Evolutionary conservation across 2,797 vertebrate genomes (phyloP).

Genomic region (Dallia pectoralis): DNA sequence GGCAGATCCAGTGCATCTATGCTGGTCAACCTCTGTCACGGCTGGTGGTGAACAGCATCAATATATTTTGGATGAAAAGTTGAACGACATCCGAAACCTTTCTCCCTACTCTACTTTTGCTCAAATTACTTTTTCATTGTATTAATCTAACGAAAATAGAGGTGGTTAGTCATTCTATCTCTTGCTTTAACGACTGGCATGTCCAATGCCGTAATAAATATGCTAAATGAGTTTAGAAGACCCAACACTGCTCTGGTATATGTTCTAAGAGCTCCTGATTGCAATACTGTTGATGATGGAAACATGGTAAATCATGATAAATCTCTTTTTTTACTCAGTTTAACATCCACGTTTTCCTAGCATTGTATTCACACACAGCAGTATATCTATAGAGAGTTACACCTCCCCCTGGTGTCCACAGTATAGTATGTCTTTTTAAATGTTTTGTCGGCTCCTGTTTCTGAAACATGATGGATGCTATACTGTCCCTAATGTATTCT

Average conservation of each 20-base stretch:
- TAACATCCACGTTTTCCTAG: constrained; percentile 10
- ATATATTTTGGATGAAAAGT: constrained; percentile 10
- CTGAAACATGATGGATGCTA: not conserved
- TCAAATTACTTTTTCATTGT: constrained; percentile 25
- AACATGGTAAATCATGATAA: not conserved
- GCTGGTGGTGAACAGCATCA: constrained; percentile 26
- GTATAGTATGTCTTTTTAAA: constrained; percentile 37
- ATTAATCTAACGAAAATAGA: not conserved
- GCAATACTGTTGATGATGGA: not conserved
- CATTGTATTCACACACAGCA: constrained; percentile 18
- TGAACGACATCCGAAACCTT: constrained; percentile 22
- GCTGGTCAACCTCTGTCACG: constrained; percentile 19
- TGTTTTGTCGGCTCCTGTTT: not conserved
- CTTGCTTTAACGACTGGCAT: too few species aligned
- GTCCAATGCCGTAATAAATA: not conserved
- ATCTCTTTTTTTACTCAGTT: too few species aligned
- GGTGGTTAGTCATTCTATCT: not conserved
- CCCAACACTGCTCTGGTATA: not conserved
- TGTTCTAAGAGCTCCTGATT: not conserved
- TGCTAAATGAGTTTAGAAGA: not conserved
- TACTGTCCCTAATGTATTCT: not conserved
- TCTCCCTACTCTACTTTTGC: constrained; percentile 32
- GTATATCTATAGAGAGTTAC: constrained; percentile 49
- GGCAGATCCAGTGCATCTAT: constrained; percentile 32
- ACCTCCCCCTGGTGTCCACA: constrained; percentile 65